Percentiles rank a stretch among this genome's conserved stretches.
Evolutionary conservation across 2,797 vertebrate genomes (phyloP).

Genomic region (Sebastes dallii): DNA sequence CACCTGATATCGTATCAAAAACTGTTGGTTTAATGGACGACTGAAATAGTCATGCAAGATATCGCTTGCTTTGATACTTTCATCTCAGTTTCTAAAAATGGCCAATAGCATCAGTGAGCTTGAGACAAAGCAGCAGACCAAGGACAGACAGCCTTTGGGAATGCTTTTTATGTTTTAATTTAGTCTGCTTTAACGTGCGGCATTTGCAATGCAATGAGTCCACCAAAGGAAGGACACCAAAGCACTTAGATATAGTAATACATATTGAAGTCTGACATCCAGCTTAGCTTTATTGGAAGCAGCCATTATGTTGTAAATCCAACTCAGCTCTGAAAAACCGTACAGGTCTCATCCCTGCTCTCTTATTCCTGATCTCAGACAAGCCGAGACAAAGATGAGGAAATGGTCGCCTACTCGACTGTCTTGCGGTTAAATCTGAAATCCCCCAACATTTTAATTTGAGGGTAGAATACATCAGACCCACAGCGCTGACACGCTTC

Average conservation of each 20-base stretch:
- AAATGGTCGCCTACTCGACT: constrained; percentile 47
- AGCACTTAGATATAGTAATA: constrained; percentile 23
- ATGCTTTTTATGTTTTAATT: constrained; percentile 43
- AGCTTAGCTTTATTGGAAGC: constrained; percentile 23
- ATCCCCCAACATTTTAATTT: constrained; percentile 80
- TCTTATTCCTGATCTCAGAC: constrained; percentile 45
- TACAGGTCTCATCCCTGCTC: constrained; percentile 5
- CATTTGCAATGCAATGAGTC: constrained; percentile 23
- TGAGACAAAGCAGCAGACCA: constrained; percentile 53
- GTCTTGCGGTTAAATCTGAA: constrained; percentile 62
- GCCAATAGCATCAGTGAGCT: constrained; percentile 32
- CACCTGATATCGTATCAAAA: constrained; percentile 75
- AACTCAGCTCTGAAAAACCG: neutral
- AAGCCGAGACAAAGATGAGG: constrained; percentile 62
- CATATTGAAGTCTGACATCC: constrained; percentile 13
- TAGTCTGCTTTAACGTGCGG: constrained; percentile 1
- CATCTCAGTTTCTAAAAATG: constrained; percentile 58
- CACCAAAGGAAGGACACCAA: constrained; percentile 7
- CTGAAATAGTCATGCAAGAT: constrained; percentile 52
- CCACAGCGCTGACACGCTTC: constrained; percentile 73
- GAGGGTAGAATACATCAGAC: constrained; percentile 79
- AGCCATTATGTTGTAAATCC: constrained; percentile 26
- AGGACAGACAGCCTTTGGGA: constrained; percentile 30
- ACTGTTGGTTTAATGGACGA: constrained; percentile 56
- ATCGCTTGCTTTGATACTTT: constrained; percentile 47